These are phyloP conservation scores for Heteromurus nitidus DNA, from an alignment of 2,888 invertebrate genomes.

Conservation along the genomic window DNA sequence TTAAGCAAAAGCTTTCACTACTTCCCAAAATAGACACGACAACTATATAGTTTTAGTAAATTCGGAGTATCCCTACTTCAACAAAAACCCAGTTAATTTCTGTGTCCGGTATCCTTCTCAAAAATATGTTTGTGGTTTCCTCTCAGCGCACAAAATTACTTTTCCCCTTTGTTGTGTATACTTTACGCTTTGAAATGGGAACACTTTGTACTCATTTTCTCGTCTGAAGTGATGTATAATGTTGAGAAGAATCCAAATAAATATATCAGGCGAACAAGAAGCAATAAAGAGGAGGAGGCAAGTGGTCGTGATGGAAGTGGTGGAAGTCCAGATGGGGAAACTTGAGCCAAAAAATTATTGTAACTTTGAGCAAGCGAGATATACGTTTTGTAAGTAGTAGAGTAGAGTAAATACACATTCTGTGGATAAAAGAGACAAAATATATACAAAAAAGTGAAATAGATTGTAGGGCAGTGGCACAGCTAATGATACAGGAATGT, in stretches of 20 bases:
- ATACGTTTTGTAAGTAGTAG: background rate
- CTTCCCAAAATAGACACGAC: no score
- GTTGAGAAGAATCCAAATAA: background rate
- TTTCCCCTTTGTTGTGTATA: background rate
- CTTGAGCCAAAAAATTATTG: conserved; percentile 39
- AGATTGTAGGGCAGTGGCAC: conserved; percentile 17
- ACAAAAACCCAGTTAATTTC: conserved; percentile 13
- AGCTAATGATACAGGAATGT: no score
- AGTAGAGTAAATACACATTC: background rate
- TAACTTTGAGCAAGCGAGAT: background rate
- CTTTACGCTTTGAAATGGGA: background rate
- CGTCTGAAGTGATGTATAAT: background rate
- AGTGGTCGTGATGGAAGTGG: background rate
- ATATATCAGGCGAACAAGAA: background rate
- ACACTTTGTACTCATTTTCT: conserved; percentile 2
- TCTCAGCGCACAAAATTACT: background rate
- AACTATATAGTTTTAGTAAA: no score
- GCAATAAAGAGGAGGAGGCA: background rate
- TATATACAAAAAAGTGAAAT: background rate
- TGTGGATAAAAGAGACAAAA: background rate
- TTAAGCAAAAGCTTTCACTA: no score
- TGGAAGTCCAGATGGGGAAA: conserved; percentile 41
- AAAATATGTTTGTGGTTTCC: conserved; percentile 8
- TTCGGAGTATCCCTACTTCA: no score
- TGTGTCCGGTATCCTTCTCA: conserved; percentile 25